Conservation (phyloP, 2,113 vertebrate genomes). For the Tretioscincus oriximinensis region DNA sequence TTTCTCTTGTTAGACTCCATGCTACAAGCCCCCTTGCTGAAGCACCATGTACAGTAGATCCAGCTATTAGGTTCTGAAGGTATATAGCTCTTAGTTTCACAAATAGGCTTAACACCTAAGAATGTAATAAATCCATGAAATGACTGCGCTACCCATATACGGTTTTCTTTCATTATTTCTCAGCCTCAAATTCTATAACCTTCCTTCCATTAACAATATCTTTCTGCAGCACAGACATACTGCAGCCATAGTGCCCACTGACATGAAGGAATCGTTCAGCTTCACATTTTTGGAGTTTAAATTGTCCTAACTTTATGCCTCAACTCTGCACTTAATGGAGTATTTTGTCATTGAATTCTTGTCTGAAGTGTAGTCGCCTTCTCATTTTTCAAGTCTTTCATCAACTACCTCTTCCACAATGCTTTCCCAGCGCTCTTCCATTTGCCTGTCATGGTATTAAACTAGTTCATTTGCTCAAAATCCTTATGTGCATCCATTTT, state of each 20-base stretch:
- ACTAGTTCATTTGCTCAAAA: slow-evolving; percentile 33
- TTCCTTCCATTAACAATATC: neutral
- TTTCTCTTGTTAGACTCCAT: too few species aligned
- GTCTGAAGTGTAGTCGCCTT: slow-evolving; percentile 16
- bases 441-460: slow-evolving; percentile 26
- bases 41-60: too few species aligned
- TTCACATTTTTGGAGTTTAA: slow-evolving; percentile 20
- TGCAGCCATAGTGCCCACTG: neutral
- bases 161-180: neutral
- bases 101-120: too few species aligned
- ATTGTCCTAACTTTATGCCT: slow-evolving; percentile 30
- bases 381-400: slow-evolving; percentile 31
- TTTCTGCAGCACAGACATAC: neutral
- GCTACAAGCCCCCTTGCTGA: too few species aligned
- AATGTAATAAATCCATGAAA: too few species aligned
- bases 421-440: slow-evolving; percentile 16
- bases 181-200: neutral
- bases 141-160: neutral
- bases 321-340: slow-evolving; percentile 20
- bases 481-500: slow-evolving; percentile 17
- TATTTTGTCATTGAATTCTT: slow-evolving; percentile 26
- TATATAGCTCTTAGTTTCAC: too few species aligned
- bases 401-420: slow-evolving; percentile 21
- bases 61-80: too few species aligned
- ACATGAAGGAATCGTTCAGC: neutral